phyloP scores from a whole-genome alignment of 1,140 invertebrate species.

The Anadara kagoshimensis region DNA sequence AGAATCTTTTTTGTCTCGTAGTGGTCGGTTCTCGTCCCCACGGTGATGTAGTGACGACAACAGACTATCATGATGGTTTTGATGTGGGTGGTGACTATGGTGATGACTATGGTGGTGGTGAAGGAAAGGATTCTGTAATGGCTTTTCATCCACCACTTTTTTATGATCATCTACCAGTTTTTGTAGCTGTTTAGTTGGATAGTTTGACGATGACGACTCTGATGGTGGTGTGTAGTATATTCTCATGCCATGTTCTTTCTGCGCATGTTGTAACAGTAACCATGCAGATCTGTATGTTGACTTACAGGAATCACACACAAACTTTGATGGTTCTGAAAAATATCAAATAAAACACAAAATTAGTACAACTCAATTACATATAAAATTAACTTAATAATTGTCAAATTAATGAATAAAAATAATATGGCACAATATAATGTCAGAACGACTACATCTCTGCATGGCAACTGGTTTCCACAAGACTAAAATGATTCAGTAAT shows the following conservation, averaged over 20 bases:
- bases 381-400: neutral
- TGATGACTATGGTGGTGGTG: slow-evolving; percentile 35
- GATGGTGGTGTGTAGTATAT: slow-evolving; percentile 80
- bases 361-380: neutral
- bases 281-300: slow-evolving; percentile 92
- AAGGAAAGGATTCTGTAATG: slow-evolving; percentile 15
- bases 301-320: slow-evolving; percentile 95
- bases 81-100: slow-evolving; percentile 47
- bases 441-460: no score
- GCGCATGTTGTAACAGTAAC: slow-evolving; percentile 94
- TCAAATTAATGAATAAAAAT: no score
- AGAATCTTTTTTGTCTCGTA: slow-evolving; percentile 63
- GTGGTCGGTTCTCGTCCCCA: slow-evolving; percentile 58
- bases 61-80: slow-evolving; percentile 54
- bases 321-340: slow-evolving; percentile 91
- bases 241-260: slow-evolving; percentile 93
- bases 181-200: neutral
- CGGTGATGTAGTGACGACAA: slow-evolving; percentile 50
- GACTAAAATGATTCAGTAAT: no score
- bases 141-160: slow-evolving; percentile 1
- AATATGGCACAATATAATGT: no score
- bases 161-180: slow-evolving; percentile 5
- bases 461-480: no score
- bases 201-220: neutral
- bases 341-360: no score